Evolutionary conservation across 2,113 vertebrate genomes (phyloP).

Genomic region (Centropus bengalensis): DNA sequence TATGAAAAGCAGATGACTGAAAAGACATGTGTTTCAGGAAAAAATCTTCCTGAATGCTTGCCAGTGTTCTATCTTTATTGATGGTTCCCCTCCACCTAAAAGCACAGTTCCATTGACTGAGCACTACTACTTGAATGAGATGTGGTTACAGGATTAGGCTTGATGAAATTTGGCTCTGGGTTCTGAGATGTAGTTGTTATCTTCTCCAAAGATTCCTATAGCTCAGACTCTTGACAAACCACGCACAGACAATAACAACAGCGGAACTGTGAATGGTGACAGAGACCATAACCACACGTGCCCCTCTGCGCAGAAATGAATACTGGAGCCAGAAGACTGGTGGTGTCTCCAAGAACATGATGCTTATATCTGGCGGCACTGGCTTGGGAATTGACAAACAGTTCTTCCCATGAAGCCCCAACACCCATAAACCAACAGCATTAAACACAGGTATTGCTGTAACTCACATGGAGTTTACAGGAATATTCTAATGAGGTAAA

Average conservation of each 20-base stretch:
- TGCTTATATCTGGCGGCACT: not conserved
- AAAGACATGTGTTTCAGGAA: not conserved
- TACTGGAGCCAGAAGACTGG: not conserved
- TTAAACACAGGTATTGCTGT: not conserved
- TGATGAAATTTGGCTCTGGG: not conserved
- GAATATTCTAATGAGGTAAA: not conserved
- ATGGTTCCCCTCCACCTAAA: not conserved
- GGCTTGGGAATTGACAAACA: not conserved
- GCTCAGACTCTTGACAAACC: not conserved
- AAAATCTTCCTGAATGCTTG: not conserved
- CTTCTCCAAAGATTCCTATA: not conserved
- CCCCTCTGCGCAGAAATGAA: not conserved
- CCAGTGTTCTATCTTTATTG: not conserved
- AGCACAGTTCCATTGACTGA: not conserved
- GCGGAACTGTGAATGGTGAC: not conserved
- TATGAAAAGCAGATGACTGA: not conserved
- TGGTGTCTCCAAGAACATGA: not conserved
- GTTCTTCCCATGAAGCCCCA: not conserved
- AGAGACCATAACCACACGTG: not conserved
- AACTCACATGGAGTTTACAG: not conserved
- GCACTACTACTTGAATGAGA: not conserved
- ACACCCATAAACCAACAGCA: not conserved
- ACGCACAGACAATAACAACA: not conserved
- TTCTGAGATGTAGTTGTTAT: not conserved
- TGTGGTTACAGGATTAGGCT: not conserved